Evolutionary conservation across 2,888 invertebrate species (phyloP).

Genomic region (Sphaerophoria taeniata): DNA sequence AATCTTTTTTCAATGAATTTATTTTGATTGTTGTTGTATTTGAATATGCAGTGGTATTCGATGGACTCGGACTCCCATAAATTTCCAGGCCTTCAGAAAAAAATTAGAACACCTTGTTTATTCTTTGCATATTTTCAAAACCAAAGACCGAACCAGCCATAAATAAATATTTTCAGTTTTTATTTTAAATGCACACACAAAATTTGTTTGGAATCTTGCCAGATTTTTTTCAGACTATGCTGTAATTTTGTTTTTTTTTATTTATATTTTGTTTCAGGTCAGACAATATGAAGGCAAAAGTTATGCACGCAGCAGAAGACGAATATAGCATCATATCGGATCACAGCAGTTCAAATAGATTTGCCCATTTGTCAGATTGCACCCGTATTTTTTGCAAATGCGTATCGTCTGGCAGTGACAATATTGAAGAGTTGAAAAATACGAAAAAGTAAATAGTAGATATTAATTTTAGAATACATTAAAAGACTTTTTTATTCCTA

Average conservation of each 20-base stretch:
- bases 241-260: slow-evolving; percentile 28
- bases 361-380: too few species aligned
- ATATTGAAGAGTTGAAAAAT: too few species aligned
- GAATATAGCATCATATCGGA: slow-evolving; percentile 21
- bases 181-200: slow-evolving; percentile 43
- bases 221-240: slow-evolving; percentile 48
- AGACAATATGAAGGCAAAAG: slow-evolving; percentile 50
- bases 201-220: slow-evolving; percentile 55
- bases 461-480: too few species aligned
- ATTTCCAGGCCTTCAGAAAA: too few species aligned
- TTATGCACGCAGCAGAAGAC: slow-evolving; percentile 1
- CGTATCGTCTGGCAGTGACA: background rate
- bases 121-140: background rate
- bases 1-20: too few species aligned
- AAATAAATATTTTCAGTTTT: slow-evolving; percentile 2
- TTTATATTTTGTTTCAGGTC: slow-evolving; percentile 60
- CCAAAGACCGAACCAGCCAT: slow-evolving; percentile 3
- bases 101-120: too few species aligned
- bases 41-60: too few species aligned
- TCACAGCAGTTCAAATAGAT: too few species aligned
- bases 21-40: too few species aligned
- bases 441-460: too few species aligned
- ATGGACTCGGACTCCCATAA: too few species aligned
- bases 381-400: background rate
- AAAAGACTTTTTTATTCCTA: too few species aligned